Conservation (phyloP, 2,797 vertebrate species). For the Chrosomus eos region DNA sequence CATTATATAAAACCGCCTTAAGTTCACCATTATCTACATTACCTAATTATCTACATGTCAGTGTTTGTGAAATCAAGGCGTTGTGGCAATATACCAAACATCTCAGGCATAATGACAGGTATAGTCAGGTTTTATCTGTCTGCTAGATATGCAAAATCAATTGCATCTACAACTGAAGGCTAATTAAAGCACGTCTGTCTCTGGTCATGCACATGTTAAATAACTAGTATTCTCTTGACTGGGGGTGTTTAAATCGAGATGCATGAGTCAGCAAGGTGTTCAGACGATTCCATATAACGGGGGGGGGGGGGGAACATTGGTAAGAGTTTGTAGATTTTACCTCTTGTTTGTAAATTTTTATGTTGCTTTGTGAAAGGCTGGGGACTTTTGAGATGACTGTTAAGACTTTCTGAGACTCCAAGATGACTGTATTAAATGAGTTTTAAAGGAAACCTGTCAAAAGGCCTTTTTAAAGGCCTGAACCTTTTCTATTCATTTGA, state of each 20-base stretch:
- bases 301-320: neutral
- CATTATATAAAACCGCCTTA: neutral
- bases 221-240: neutral
- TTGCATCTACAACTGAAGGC: neutral
- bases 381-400: neutral
- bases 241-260: neutral
- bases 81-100: slow-evolving; percentile 6
- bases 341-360: neutral
- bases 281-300: no score
- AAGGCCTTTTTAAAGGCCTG: neutral
- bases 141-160: slow-evolving; percentile 10
- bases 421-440: neutral
- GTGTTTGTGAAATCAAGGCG: neutral
- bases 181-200: neutral
- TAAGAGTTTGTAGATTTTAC: neutral
- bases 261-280: neutral
- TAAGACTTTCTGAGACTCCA: neutral
- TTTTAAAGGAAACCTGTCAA: neutral
- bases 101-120: neutral
- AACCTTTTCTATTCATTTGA: neutral
- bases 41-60: slow-evolving; percentile 21
- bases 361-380: neutral
- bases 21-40: neutral
- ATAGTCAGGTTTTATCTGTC: neutral
- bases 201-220: neutral